Evolutionary conservation across 53 echinoderm and acorn worm species (phyloP), one percentile per base, ranked within the genome.

Genomic region (Antedon mediterranea): DNA sequence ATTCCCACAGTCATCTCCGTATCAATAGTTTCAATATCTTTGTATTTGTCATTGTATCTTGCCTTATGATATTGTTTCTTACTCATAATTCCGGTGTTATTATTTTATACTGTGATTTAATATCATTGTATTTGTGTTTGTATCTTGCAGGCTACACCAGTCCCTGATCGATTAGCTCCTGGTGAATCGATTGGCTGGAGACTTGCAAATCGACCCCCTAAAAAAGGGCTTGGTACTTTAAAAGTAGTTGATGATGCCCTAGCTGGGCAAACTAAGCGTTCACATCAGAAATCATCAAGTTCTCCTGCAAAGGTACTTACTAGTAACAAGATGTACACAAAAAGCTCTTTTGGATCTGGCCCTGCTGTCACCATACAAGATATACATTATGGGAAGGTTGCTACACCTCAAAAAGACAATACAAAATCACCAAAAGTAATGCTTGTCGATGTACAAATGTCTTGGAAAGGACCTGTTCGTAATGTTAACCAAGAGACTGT

Each of bases 121-220:
- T 4, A 4, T 28, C 30, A 4, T 72, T 5, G 7, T 72, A 8
- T 6, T 28, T 74, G 13, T 74, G 30, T 4, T 76, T 76, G 0
- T 33, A 5, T 76, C 28, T 33, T 34, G 11, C 76, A 76, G 76
- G 76, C 6, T 23, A 76, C 76, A 76, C 76, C 76, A 76, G 11
- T 34, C 20, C 57, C 57, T 23, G 15, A 13, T 15, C 57, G 57
- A 57, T 6, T 57, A 57, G 57, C 57, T 2, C 57, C 57, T 23
- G 57, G 57, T 57, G 57, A 79, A 34, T 83, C 87, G 32, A 84
- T 95, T 34, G 97, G 97, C 7, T 92, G 87, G 85, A 87, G 97
- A 28, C 84, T 95, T 6, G 97, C 97, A 31, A 89, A 89, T 72
- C 83, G 81, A 70, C 87, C 89, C 32, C 74, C 73, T 32, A 77